These are phyloP conservation scores for Melikaiella ostensackeni DNA, from an alignment of 2,888 invertebrate genomes.

Conservation along the genomic window DNA sequence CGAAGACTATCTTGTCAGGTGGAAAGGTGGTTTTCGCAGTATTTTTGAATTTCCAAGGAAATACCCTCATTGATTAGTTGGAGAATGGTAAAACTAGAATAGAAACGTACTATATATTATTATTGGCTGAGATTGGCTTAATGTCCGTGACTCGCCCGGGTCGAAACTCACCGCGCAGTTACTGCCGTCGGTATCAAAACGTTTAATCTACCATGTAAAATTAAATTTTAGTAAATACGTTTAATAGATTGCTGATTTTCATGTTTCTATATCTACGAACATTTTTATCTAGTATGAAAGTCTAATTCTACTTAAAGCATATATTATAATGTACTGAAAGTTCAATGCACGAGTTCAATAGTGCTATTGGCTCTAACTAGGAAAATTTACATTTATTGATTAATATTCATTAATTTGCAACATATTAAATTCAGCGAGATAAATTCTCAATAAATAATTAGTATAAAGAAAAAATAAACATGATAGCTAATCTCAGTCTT, in stretches of 20 bases:
- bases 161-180: too few species aligned
- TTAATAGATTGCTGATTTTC: background rate
- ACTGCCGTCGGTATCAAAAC: background rate
- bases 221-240: background rate
- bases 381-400: background rate
- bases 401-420: background rate
- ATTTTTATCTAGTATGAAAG: background rate
- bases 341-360: conserved; percentile 31
- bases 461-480: background rate
- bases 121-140: too few species aligned
- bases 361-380: background rate
- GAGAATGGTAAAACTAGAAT: too few species aligned
- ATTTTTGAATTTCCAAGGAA: too few species aligned
- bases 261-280: background rate
- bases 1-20: too few species aligned
- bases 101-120: too few species aligned
- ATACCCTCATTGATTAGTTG: too few species aligned
- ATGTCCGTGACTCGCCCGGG: too few species aligned
- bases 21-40: too few species aligned
- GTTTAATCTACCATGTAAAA: background rate
- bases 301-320: background rate
- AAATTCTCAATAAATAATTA: background rate
- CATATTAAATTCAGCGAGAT: background rate
- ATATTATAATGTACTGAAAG: background rate
- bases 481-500: background rate